These are phyloP conservation scores for Anticlea derivata DNA, from an alignment of 2,888 invertebrate genomes.

Conservation along the genomic window DNA sequence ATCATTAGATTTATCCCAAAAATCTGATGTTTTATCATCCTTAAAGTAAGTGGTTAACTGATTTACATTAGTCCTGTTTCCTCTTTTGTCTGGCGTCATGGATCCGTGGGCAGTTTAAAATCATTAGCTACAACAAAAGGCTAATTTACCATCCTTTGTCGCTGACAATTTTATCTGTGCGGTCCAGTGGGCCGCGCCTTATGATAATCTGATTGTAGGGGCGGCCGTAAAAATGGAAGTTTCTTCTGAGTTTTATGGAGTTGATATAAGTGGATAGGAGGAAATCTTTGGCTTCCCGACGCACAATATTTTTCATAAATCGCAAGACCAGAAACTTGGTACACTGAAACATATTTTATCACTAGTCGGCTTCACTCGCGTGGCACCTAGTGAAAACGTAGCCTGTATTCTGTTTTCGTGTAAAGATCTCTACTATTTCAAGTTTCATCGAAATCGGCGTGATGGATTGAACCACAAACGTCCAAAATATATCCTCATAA, in stretches of 20 bases:
- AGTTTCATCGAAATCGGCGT: background rate
- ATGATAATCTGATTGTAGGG: constrained; percentile 68
- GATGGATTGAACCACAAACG: too few relatives aligned
- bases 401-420: too few relatives aligned
- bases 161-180: constrained; percentile 73
- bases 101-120: constrained; percentile 56
- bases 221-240: constrained; percentile 36
- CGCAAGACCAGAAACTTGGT: too few relatives aligned
- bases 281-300: constrained; percentile 15
- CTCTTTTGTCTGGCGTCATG: constrained; percentile 41
- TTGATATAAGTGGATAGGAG: constrained; percentile 21
- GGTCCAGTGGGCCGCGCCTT: constrained; percentile 67
- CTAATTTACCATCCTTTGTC: constrained; percentile 62
- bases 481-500: too few relatives aligned
- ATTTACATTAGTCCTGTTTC: constrained; percentile 26
- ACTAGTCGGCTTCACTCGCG: too few relatives aligned
- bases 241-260: constrained; percentile 30
- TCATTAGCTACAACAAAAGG: constrained; percentile 58
- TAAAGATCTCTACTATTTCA: background rate
- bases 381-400: too few relatives aligned
- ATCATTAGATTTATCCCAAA: background rate
- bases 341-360: too few relatives aligned
- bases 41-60: constrained; percentile 20
- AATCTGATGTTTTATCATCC: constrained; percentile 22
- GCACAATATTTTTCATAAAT: too few relatives aligned